A percentile compares a stretch with the other conserved stretches of the same genome.
phyloP scores from a whole-genome alignment of 2,888 invertebrate species.

The Boloria euphrosyne region DNA sequence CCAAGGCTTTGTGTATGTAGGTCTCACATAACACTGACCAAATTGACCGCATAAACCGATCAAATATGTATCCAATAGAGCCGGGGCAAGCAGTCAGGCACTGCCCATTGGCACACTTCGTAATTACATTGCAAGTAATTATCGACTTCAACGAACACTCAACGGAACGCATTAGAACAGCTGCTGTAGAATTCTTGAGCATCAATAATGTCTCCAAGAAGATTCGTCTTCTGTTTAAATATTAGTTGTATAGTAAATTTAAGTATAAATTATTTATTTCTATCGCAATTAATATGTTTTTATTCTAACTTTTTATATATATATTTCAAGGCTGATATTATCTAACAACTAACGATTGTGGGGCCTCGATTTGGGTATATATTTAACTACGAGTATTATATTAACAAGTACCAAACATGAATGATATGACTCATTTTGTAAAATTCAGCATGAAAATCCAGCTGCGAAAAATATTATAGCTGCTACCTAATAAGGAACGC shows the following conservation, averaged over 20 bases:
- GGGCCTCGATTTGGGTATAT: no score
- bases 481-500: no score
- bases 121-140: slow-evolving; percentile 48
- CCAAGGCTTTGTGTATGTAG: slow-evolving; percentile 42
- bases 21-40: slow-evolving; percentile 45
- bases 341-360: no score
- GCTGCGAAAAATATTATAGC: no score
- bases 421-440: no score
- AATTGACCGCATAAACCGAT: slow-evolving; percentile 46
- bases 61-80: slow-evolving; percentile 45
- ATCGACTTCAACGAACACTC: slow-evolving; percentile 43
- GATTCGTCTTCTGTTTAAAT: slow-evolving; percentile 25
- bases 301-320: no score
- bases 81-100: slow-evolving; percentile 34
- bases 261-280: no score
- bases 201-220: slow-evolving; percentile 36
- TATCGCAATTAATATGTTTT: no score
- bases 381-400: no score
- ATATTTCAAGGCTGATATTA: no score
- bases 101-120: slow-evolving; percentile 52
- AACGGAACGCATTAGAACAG: slow-evolving; percentile 44
- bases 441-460: no score
- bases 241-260: slow-evolving; percentile 13
- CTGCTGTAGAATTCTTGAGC: slow-evolving; percentile 44
- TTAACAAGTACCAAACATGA: no score